Evolutionary conservation across 2,113 vertebrate species (phyloP), one percentile per base, ranked within the genome.

Genomic region (Pelmatolapia mariae): DNA sequence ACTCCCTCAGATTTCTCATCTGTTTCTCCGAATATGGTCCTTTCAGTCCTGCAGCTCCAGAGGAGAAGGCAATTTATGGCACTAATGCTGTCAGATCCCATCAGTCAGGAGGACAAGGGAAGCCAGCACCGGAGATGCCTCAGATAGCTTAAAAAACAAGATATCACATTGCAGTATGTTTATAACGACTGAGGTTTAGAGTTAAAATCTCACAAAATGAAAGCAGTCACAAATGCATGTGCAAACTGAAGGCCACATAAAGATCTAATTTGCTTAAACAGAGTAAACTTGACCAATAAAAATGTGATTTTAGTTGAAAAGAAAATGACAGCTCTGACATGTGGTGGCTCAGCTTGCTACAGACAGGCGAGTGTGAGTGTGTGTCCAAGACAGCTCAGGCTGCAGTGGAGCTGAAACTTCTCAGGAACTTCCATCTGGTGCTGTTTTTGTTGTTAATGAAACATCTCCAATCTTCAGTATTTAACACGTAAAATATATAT

Each of bases 11-110:
- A 81, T 73, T 31, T 68, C 63, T 79, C 82, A 63, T 91, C 50
- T 76, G 61, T 90, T 85, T 89, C 83, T 89, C 92, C 50, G 9
- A 86, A 89, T 91, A 87, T 80, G 91, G 91, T 81, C 82, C 26
- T 81, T 5, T 83, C 5, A 6, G 76, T 80, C 63, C 43, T 82
- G 79, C 86, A 56, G 89, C 83, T 89, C 82, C 71, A 85, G 82
- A 50, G 53, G 38, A 82, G 78, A 86, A 79, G 54, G 56, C 8
- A 80, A 80, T 91, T 94, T 89, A 92, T 40, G 80, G 87, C n/a
- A 18, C 36, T 22, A 38, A 56, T 11, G 16, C 79, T 76, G 89
- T 87, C 83, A 79, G 76, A 59, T 86, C 11, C 15, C 81, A 36
- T 92, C 50, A 73, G 56, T 82, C 87, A 29, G 22, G 16, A 79